Conservation (phyloP, 2,888 invertebrate species). For the Drosophila pseudotalamancana region DNA sequence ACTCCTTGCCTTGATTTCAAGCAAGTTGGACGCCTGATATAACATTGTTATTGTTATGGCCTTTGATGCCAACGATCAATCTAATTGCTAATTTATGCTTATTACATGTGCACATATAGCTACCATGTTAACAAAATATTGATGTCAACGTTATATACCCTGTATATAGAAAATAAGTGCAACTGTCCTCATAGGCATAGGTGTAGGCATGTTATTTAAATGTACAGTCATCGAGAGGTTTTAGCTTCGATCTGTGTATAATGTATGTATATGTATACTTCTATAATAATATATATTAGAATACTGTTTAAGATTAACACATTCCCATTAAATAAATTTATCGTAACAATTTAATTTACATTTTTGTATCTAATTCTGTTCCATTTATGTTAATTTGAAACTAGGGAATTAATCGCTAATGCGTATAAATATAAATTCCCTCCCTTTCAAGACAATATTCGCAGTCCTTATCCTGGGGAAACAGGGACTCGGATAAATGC, state of each 20-base stretch:
- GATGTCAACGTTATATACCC: slow-evolving; percentile 34
- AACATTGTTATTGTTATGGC: slow-evolving; percentile 42
- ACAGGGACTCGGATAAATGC: slow-evolving; percentile 55
- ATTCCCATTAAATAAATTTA: slow-evolving; percentile 53
- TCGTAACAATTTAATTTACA: slow-evolving; percentile 8
- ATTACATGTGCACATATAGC: slow-evolving; percentile 7
- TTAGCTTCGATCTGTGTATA: slow-evolving; percentile 31
- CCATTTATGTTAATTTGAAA: background rate
- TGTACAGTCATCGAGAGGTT: slow-evolving; percentile 31
- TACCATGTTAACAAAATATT: slow-evolving; percentile 17
- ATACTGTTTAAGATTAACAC: slow-evolving; percentile 39
- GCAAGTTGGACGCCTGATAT: slow-evolving; percentile 2
- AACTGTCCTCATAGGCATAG: slow-evolving; percentile 40
- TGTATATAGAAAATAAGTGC: slow-evolving; percentile 51
- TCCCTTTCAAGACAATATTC: background rate
- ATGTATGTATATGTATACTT: slow-evolving; percentile 46
- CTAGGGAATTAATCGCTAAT: background rate
- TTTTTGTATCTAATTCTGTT: background rate
- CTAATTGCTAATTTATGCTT: slow-evolving; percentile 25
- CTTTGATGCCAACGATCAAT: slow-evolving; percentile 57
- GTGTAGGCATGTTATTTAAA: slow-evolving; percentile 32
- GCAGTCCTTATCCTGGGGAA: slow-evolving; percentile 18
- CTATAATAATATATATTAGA: slow-evolving; percentile 22
- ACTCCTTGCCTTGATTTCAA: slow-evolving; percentile 39
- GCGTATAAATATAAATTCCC: background rate